Base-by-base conservation (phyloP, 2,888 invertebrate species). In the Cantharis lateralis region DNA sequence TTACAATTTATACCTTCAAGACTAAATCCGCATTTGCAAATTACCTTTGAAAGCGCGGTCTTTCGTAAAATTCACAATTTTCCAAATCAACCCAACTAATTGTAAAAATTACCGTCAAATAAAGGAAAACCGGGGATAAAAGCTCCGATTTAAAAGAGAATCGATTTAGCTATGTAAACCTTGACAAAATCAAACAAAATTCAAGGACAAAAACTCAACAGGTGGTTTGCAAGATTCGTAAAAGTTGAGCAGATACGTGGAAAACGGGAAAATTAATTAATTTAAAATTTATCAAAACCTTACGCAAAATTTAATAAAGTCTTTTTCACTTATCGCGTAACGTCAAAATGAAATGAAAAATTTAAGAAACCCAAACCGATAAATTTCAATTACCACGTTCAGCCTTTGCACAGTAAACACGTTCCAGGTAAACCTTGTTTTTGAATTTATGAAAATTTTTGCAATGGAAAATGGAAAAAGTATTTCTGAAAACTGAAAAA, bases 191-290 rank as follows among this genome's bases (percentile, higher is more conserved):
- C 68, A 70, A 69, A 74, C 69, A 69, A 74, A 62, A 69, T 28
- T 62, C 69, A 62, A 18, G 61, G 61, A 62, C 61, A 24, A 69
- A 69, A 62, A 26, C 15, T 10, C 70, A 70, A 75, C 70, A 75
- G 75, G 75, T 73, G 73, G 73, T 68, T 73, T 66, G 48, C 68
- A 73, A 24, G 64, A 66, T 66, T 24, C 64, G 64, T 24, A 18
- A 66, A 66, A 66, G 18, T 66, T 66, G 48, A 13, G 48, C 48
- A 48, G n/a, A 48, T 48, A 48, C 48, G 48, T 48, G 48, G 48
- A 48, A 48, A 48, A 48, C 13, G 48, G n/a, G 48, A 48, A 48
- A 48, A 48, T 48, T 48, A 48, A 48, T 48, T 48, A 48, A 48
- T 48, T 48, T 48, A 48, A 48, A 48, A 48, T n/a, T 48, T 48